phyloP scores from a whole-genome alignment of 2,888 invertebrate genomes.

The Xestia xanthographa region DNA sequence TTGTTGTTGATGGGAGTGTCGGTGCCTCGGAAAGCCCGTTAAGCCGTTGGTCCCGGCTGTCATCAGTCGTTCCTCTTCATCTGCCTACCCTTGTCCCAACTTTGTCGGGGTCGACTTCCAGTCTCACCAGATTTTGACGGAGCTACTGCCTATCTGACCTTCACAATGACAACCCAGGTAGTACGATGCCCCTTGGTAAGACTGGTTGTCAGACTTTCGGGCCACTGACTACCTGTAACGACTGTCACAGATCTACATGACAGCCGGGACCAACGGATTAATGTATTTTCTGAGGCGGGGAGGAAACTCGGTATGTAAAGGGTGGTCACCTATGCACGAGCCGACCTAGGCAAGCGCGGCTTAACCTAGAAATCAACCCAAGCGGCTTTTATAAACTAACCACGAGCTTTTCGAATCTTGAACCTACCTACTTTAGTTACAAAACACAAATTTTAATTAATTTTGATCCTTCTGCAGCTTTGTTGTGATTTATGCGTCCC shows the following conservation, averaged over 20 bases:
- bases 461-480: conserved; percentile 20
- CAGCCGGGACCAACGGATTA: background rate
- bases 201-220: background rate
- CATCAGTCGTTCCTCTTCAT: too few relatives aligned
- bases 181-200: background rate
- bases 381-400: background rate
- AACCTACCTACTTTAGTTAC: background rate
- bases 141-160: background rate
- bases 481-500: background rate
- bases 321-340: background rate
- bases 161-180: background rate
- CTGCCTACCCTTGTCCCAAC: too few relatives aligned
- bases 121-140: background rate
- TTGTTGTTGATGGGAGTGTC: too few relatives aligned
- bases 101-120: too few relatives aligned
- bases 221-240: background rate
- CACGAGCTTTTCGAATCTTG: background rate
- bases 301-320: background rate
- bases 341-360: background rate
- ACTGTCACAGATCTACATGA: background rate
- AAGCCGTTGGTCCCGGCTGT: too few relatives aligned
- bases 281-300: background rate
- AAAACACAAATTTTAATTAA: background rate
- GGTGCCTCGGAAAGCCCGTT: too few relatives aligned
- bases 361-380: background rate